phyloP scores from a whole-genome alignment of 2,113 vertebrate genomes.

The Callithrix jacchus region DNA sequence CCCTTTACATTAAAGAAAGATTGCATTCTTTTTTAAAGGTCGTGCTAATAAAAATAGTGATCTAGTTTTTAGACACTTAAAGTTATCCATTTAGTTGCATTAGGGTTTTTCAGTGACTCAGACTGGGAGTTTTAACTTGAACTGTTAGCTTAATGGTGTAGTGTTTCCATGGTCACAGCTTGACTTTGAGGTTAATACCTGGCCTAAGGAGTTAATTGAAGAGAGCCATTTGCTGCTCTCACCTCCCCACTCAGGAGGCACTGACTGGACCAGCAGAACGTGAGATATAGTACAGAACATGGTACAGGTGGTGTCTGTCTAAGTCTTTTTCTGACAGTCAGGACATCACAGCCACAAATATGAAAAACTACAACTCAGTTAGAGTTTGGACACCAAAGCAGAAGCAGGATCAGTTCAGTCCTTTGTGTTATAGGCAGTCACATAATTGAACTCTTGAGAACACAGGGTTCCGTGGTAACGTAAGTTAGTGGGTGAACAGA shows the following conservation, averaged over 20 bases:
- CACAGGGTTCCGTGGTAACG: not conserved
- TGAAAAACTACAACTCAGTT: not conserved
- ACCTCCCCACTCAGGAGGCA: not conserved
- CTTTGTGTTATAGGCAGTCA: not conserved
- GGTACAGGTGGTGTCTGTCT: not conserved
- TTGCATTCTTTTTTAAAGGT: constrained; percentile 10
- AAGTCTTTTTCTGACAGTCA: not conserved
- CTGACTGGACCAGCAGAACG: not conserved
- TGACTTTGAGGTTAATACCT: not conserved
- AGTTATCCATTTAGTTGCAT: not conserved
- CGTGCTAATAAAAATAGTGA: not conserved
- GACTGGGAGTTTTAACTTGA: not conserved
- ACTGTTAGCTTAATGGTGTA: not conserved
- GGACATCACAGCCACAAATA: not conserved
- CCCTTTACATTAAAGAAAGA: not conserved
- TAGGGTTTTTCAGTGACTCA: not conserved
- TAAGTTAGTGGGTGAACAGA: not conserved
- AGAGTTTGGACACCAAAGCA: not conserved
- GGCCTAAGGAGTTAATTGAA: not conserved
- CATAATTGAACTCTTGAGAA: not conserved
- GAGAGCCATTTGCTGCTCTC: not conserved
- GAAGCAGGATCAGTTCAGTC: not conserved
- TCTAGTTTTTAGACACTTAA: not conserved
- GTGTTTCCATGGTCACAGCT: not conserved
- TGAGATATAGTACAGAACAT: not conserved